phyloP scores from a whole-genome alignment of 2,888 invertebrate species.

The Callyntrura guangdongensis region DNA sequence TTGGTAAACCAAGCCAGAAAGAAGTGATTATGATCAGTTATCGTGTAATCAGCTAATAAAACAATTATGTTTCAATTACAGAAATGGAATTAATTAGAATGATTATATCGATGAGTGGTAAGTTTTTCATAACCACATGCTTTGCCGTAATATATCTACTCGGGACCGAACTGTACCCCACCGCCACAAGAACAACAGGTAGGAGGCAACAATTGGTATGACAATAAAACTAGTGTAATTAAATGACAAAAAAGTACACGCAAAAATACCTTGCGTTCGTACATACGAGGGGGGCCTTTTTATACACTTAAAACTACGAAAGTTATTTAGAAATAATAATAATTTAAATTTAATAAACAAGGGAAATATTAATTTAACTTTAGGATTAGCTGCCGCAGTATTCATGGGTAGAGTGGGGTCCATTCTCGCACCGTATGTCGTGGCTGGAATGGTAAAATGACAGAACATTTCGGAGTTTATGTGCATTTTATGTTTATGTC shows the following conservation, averaged over 20 bases:
- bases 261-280: no score
- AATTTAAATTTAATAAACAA: no score
- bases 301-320: no score
- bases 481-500: no score
- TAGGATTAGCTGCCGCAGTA: constrained; percentile 72
- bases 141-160: constrained; percentile 83
- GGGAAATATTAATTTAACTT: background rate
- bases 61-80: constrained; percentile 19
- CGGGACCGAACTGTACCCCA: constrained; percentile 84
- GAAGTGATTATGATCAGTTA: background rate
- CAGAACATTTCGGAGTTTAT: background rate
- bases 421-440: constrained; percentile 82
- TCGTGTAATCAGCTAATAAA: background rate
- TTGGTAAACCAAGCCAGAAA: constrained; percentile 55
- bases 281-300: no score
- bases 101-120: constrained; percentile 81
- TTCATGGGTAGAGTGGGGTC: constrained; percentile 82
- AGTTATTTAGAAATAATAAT: no score
- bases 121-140: constrained; percentile 80
- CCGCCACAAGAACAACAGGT: constrained; percentile 81
- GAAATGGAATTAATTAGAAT: constrained; percentile 75
- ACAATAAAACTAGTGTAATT: background rate
- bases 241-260: background rate
- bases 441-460: constrained; percentile 78
- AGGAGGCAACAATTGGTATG: background rate